Conservation (phyloP, 2,888 invertebrate genomes). For the Strigamia transsilvanica region DNA sequence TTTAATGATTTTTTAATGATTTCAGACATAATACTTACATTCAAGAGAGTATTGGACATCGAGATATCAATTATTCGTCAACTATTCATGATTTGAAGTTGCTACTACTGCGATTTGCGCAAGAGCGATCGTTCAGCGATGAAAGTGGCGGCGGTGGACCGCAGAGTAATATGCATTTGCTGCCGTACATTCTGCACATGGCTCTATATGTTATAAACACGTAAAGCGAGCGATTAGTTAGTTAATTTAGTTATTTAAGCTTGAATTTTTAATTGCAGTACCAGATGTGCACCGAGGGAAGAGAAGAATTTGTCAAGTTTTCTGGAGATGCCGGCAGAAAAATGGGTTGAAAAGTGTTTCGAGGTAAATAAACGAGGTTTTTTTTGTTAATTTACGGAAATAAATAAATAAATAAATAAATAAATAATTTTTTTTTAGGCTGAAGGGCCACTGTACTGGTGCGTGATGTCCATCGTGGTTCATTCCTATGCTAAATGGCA, state of each 20-base stretch:
- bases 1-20: neutral
- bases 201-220: conserved; percentile 93
- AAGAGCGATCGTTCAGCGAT: conserved; percentile 95
- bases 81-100: conserved; percentile 94
- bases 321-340: conserved; percentile 69
- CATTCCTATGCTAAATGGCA: conserved; percentile 82
- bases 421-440: conserved; percentile 65
- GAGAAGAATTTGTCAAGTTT: conserved; percentile 78
- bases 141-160: conserved; percentile 97
- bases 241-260: conserved; percentile 16
- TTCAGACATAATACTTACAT: conserved; percentile 69
- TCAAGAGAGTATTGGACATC: conserved; percentile 65
- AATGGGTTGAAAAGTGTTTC: conserved; percentile 79
- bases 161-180: conserved; percentile 95
- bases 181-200: conserved; percentile 93
- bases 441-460: conserved; percentile 91
- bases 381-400: neutral
- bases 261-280: conserved; percentile 41
- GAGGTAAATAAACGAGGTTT: conserved; percentile 67
- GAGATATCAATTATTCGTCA: conserved; percentile 67
- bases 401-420: neutral
- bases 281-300: conserved; percentile 69
- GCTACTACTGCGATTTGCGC: conserved; percentile 85
- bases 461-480: conserved; percentile 80
- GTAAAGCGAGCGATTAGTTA: conserved; percentile 61